A percentile compares a stretch with the other conserved stretches of the same genome.
These are phyloP conservation scores for Cremastobaeus sp. DNA, from an alignment of 2,888 invertebrate species.

Conservation along the genomic window DNA sequence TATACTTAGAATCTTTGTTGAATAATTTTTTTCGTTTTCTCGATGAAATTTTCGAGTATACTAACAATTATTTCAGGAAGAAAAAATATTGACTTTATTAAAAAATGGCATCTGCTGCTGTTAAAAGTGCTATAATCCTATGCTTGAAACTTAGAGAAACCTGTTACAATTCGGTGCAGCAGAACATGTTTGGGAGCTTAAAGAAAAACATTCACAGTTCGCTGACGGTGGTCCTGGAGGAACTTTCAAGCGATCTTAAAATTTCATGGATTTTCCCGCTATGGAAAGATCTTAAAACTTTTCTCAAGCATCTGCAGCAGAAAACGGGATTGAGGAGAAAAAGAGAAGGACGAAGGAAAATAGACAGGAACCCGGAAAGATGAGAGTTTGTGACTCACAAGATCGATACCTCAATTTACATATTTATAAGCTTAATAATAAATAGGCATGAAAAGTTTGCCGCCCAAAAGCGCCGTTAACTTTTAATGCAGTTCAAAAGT, in stretches of 20 bases:
- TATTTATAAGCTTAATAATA: conserved; percentile 68
- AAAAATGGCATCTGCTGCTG: background rate
- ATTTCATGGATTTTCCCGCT: conserved; percentile 62
- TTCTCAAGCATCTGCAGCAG: conserved; percentile 25
- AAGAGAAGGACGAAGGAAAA: conserved; percentile 2
- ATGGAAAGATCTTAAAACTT: conserved; percentile 59
- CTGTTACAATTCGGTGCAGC: conserved; percentile 9
- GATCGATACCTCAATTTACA: conserved; percentile 65
- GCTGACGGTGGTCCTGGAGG: conserved; percentile 52
- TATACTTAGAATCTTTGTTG: no score
- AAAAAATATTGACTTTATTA: no score
- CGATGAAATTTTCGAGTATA: no score
- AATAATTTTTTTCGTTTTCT: no score
- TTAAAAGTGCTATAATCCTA: conserved; percentile 24
- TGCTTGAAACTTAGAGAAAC: conserved; percentile 28
- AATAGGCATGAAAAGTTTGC: conserved; percentile 59
- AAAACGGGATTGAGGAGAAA: background rate
- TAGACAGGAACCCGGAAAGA: background rate
- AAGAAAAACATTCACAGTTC: conserved; percentile 54
- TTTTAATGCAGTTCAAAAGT: conserved; percentile 48
- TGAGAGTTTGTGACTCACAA: conserved; percentile 27
- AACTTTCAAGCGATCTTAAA: conserved; percentile 62
- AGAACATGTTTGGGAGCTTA: conserved; percentile 48
- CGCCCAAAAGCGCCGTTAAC: conserved; percentile 38
- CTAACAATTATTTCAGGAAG: no score